Evolutionary conservation across 2,888 invertebrate species (phyloP).

Genomic region (Noctua janthina): DNA sequence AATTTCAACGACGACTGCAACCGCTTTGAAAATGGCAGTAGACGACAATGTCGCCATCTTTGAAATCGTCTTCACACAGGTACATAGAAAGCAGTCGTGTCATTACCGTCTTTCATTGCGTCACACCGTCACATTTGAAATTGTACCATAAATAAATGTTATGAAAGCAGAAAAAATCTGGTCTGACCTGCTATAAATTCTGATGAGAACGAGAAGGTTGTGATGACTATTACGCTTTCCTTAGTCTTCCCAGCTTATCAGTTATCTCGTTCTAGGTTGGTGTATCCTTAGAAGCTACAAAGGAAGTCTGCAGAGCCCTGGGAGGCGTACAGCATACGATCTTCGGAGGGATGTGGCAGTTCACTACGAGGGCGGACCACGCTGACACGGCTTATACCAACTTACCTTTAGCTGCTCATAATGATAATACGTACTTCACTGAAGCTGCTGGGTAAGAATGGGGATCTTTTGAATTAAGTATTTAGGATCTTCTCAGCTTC

Average conservation of each 20-base stretch:
- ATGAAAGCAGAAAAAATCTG: background rate
- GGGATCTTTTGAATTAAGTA: background rate
- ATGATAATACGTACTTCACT: constrained; percentile 94
- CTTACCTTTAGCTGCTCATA: constrained; percentile 92
- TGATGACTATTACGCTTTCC: background rate
- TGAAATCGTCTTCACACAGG: background rate
- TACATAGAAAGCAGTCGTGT: background rate
- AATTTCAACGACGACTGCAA: background rate
- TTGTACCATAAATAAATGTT: too few relatives aligned
- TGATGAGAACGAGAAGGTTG: background rate
- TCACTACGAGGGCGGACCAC: constrained; percentile 90
- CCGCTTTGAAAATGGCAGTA: background rate
- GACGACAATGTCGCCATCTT: background rate
- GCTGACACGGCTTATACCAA: constrained; percentile 94
- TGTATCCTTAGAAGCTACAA: constrained; percentile 87
- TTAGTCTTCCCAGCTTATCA: background rate
- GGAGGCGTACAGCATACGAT: constrained; percentile 92
- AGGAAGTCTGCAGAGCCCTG: constrained; percentile 88
- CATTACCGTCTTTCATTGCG: background rate
- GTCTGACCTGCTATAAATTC: background rate
- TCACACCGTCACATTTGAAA: too few relatives aligned
- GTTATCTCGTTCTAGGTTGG: constrained; percentile 80
- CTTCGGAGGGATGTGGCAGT: constrained; percentile 94
- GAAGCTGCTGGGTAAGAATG: constrained; percentile 92
- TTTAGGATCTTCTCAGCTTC: background rate